Conservation (phyloP, 2,797 vertebrate genomes). For the Paedocypris micromegethes region DNA sequence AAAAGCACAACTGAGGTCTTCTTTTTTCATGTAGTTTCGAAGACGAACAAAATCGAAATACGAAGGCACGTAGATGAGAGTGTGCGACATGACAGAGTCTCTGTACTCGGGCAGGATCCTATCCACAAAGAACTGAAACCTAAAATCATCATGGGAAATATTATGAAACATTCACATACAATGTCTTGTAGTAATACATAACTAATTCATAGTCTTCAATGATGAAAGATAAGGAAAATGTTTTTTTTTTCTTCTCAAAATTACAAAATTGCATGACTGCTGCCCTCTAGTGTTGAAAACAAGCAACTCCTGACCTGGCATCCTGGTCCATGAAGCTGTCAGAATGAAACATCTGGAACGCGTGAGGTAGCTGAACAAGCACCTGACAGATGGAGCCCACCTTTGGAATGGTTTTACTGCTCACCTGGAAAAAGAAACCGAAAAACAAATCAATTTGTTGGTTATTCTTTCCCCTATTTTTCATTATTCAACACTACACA, state of each 20-base stretch:
- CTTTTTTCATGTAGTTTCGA: constrained; percentile 89
- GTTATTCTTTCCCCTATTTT: no score
- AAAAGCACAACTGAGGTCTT: constrained; percentile 80
- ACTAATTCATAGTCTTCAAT: not conserved
- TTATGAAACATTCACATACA: no score
- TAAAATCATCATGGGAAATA: constrained; percentile 50
- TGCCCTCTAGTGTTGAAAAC: constrained; percentile 42
- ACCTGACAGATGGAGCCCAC: constrained; percentile 86
- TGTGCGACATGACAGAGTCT: constrained; percentile 94
- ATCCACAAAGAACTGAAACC: constrained; percentile 86
- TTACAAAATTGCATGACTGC: not conserved
- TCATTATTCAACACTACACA: no score
- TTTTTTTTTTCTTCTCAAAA: not conserved
- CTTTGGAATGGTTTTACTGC: constrained; percentile 72
- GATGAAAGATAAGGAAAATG: no score
- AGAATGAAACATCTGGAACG: constrained; percentile 83
- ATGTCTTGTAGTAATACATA: not conserved
- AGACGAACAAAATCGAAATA: constrained; percentile 94
- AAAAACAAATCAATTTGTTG: no score
- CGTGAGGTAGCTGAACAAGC: constrained; percentile 88
- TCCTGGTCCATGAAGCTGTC: constrained; percentile 77
- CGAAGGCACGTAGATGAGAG: constrained; percentile 84
- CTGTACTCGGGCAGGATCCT: constrained; percentile 90
- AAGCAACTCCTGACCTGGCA: constrained; percentile 68
- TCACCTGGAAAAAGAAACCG: constrained; percentile 63